These are phyloP conservation scores for Larimichthys polyactis DNA, from an alignment of 2,113 vertebrate genomes.

Conservation along the genomic window DNA sequence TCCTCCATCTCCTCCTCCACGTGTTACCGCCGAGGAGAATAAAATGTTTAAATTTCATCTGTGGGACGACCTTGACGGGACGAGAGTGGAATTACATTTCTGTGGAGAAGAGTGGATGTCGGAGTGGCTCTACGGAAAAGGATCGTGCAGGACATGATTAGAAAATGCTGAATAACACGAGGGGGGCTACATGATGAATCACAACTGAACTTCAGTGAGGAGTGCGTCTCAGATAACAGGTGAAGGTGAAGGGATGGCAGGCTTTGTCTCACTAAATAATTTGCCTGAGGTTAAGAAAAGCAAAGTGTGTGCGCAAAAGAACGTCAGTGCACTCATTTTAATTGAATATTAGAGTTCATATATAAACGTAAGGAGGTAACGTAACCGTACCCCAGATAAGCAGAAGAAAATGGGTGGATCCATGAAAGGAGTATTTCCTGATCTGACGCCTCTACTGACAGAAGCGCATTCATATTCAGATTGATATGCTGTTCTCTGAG, in stretches of 20 bases:
- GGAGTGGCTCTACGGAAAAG: slow-evolving; percentile 53
- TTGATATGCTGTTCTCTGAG: too few relatives aligned
- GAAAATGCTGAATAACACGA: slow-evolving; percentile 59
- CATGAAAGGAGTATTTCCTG: too few relatives aligned
- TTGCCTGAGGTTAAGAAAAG: neutral
- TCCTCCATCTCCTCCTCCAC: slow-evolving; percentile 35
- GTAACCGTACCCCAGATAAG: too few relatives aligned
- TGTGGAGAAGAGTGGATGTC: slow-evolving; percentile 58
- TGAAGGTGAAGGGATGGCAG: slow-evolving; percentile 30
- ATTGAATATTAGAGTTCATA: neutral
- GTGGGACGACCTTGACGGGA: slow-evolving; percentile 68
- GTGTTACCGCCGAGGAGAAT: slow-evolving; percentile 54
- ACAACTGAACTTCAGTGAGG: slow-evolving; percentile 37
- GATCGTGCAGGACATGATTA: slow-evolving; percentile 66
- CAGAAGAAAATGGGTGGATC: too few relatives aligned
- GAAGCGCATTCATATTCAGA: too few relatives aligned
- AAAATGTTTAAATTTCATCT: slow-evolving; percentile 74
- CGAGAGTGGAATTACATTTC: slow-evolving; percentile 70
- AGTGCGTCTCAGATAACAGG: slow-evolving; percentile 28
- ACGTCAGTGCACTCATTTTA: neutral
- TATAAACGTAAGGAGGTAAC: neutral
- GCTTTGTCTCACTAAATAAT: slow-evolving; percentile 7
- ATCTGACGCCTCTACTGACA: too few relatives aligned
- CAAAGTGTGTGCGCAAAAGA: neutral
- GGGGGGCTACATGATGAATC: slow-evolving; percentile 54